A percentile compares a stretch with the other conserved stretches of the same genome.
Conservation (phyloP, 2,113 vertebrate species). For the Zonotrichia leucophrys region DNA sequence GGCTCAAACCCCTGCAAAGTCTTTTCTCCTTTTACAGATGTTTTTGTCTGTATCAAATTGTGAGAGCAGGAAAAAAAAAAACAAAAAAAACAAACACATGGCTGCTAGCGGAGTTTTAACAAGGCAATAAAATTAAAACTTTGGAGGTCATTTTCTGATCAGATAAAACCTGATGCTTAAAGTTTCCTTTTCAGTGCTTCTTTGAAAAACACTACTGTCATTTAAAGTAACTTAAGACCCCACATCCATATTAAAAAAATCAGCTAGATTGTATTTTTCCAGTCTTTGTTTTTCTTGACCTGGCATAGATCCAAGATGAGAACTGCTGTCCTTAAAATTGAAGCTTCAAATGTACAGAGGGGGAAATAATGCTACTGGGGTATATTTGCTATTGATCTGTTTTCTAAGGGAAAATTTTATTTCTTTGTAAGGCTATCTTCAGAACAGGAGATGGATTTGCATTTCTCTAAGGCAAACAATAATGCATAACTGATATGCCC, state of each 20-base stretch:
- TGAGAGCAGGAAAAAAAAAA: background rate
- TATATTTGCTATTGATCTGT: background rate
- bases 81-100: accelerated
- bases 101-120: background rate
- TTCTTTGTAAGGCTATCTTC: background rate
- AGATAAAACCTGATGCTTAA: background rate
- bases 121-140: background rate
- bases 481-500: background rate
- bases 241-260: background rate
- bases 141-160: background rate
- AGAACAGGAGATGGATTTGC: background rate
- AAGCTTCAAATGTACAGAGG: background rate
- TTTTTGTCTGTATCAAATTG: background rate
- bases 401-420: background rate
- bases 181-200: background rate
- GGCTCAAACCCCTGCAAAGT: accelerated
- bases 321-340: background rate
- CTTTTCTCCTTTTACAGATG: background rate
- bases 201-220: background rate
- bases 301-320: background rate
- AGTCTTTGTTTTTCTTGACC: background rate
- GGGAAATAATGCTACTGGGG: accelerated
- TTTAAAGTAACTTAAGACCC: background rate
- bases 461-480: background rate
- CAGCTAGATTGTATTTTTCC: background rate